These are phyloP conservation scores for Pheosia tremula DNA, from an alignment of 2,888 invertebrate genomes.

Conservation along the genomic window DNA sequence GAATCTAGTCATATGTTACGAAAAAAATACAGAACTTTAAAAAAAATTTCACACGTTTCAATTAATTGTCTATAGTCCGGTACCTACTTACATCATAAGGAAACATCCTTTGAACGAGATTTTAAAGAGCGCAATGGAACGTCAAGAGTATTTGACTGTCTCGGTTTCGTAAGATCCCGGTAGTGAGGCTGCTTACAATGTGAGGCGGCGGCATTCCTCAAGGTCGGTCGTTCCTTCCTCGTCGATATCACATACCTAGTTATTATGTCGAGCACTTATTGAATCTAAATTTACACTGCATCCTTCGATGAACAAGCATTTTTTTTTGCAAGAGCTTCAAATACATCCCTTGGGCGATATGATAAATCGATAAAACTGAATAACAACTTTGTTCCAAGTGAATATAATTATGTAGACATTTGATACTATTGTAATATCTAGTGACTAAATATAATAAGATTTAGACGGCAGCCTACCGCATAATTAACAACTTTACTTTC, in stretches of 20 bases:
- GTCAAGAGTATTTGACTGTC: conserved; percentile 11
- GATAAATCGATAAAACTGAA: background rate
- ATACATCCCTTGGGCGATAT: conserved; percentile 6
- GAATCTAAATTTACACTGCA: conserved; percentile 40
- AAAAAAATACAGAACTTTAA: conserved; percentile 24
- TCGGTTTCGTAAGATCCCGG: conserved; percentile 30
- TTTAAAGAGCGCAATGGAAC: conserved; percentile 10
- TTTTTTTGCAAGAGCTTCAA: conserved; percentile 24
- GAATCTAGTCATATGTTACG: conserved; percentile 33
- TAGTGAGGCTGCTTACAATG: conserved; percentile 33
- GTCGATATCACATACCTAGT: conserved; percentile 36
- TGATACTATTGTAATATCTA: too few species aligned
- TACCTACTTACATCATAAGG: too few species aligned
- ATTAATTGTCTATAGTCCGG: conserved; percentile 16
- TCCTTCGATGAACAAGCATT: conserved; percentile 20
- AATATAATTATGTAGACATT: background rate
- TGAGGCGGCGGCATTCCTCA: conserved; percentile 68
- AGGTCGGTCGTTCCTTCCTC: conserved; percentile 70
- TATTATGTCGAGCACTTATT: conserved; percentile 40
- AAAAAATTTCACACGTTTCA: background rate
- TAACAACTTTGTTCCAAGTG: too few species aligned
- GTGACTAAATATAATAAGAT: too few species aligned
- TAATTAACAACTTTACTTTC: background rate
- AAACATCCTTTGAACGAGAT: background rate
- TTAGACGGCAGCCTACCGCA: background rate